These are phyloP conservation scores for Poecilia gillii DNA, from an alignment of 2,797 vertebrate species.

Conservation along the genomic window DNA sequence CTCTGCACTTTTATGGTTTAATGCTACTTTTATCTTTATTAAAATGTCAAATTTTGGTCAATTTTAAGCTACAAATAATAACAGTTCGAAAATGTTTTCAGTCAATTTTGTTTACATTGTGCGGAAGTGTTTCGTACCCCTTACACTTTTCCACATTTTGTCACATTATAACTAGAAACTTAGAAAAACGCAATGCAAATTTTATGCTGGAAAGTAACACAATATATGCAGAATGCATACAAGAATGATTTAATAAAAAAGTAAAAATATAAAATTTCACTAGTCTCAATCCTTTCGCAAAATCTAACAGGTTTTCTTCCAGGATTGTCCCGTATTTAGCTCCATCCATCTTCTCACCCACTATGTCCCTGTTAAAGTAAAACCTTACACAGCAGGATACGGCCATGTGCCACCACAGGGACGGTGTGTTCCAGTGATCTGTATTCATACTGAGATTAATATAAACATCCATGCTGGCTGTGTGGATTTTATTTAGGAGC, in stretches of 20 bases:
- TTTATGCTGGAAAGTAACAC: not conserved
- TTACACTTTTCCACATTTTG: not conserved
- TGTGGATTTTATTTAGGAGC: not conserved
- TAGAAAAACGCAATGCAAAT: not conserved
- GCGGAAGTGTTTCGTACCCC: not conserved
- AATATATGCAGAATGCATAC: not conserved
- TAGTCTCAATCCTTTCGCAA: not conserved
- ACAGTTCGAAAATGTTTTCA: not conserved
- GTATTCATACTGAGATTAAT: too few relatives aligned
- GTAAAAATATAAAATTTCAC: not conserved
- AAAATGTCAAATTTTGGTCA: not conserved
- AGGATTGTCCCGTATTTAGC: not conserved
- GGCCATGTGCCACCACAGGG: not conserved
- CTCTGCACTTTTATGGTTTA: not conserved
- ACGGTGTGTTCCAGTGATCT: not conserved
- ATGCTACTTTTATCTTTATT: not conserved
- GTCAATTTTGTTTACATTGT: not conserved
- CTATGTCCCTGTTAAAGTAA: not conserved
- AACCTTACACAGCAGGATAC: not conserved
- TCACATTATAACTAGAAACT: not conserved
- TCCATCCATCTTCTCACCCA: not conserved
- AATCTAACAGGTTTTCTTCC: not conserved
- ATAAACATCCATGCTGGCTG: not conserved
- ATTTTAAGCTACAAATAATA: not conserved
- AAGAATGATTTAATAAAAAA: not conserved